Conservation (phyloP, 2,797 vertebrate species). For the Eidolon dupreanum region DNA sequence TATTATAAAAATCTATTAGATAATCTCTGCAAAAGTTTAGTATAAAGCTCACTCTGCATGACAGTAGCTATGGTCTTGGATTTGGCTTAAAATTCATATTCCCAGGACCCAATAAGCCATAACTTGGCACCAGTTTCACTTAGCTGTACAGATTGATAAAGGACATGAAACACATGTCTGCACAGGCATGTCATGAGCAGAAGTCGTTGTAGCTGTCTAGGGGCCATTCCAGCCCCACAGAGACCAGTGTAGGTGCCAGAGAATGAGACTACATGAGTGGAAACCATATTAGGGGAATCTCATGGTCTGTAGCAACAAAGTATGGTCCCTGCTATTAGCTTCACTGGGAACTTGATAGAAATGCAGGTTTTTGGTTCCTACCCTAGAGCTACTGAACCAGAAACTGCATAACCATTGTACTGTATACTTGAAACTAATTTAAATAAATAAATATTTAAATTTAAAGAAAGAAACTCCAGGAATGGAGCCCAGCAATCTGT, state of each 20-base stretch:
- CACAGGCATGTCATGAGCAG: neutral
- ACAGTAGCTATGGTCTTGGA: neutral
- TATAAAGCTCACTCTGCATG: neutral
- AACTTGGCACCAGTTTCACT: neutral
- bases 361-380: neutral
- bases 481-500: neutral
- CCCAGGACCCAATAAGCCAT: neutral
- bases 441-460: too few relatives aligned
- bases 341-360: neutral
- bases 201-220: neutral
- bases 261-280: neutral
- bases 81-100: conserved; percentile 1
- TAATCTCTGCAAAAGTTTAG: neutral
- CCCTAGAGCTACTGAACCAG: neutral
- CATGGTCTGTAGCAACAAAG: neutral
- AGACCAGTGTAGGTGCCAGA: neutral
- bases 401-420: neutral
- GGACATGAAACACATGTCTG: neutral
- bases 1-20: neutral
- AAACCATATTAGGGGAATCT: neutral
- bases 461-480: neutral
- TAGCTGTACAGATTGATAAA: neutral
- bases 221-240: neutral
- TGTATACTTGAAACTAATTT: too few relatives aligned
- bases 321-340: neutral